phyloP scores from a whole-genome alignment of 2,113 vertebrate species.

The Cheilinus undulatus region DNA sequence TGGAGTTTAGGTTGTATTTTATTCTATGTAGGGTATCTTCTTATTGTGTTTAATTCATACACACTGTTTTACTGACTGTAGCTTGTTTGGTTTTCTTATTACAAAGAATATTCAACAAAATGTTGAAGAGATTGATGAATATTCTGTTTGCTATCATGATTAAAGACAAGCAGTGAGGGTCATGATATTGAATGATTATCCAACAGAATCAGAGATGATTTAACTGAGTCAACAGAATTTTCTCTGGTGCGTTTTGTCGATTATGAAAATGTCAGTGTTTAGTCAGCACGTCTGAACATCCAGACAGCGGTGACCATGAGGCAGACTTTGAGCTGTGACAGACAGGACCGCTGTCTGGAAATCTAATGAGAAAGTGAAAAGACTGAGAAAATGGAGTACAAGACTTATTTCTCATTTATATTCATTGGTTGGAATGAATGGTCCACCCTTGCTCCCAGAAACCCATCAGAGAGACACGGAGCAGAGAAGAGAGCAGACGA shows the following conservation, averaged over 20 bases:
- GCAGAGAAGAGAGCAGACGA: too few relatives aligned
- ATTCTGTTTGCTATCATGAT: not conserved
- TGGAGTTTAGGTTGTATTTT: too few relatives aligned
- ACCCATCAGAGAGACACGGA: constrained; percentile 37
- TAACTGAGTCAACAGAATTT: not conserved
- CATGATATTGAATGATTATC: not conserved
- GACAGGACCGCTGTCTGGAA: constrained; percentile 36
- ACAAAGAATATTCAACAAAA: too few relatives aligned
- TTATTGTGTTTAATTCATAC: too few relatives aligned
- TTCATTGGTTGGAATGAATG: constrained; percentile 63
- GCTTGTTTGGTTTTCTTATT: too few relatives aligned
- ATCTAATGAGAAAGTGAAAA: constrained; percentile 42
- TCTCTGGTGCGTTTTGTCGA: not conserved
- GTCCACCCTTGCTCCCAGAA: constrained; percentile 44
- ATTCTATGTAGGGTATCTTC: too few relatives aligned
- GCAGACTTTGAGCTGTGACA: constrained; percentile 2
- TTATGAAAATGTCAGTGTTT: not conserved
- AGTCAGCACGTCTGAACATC: constrained; percentile 6
- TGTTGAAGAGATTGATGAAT: too few relatives aligned
- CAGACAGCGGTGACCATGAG: not conserved
- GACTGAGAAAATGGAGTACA: constrained; percentile 18
- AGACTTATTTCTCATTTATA: constrained; percentile 65
- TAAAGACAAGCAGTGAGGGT: not conserved
- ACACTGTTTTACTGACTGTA: too few relatives aligned
- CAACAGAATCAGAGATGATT: not conserved